These are phyloP conservation scores for Mythimna ferrago DNA, from an alignment of 2,888 invertebrate species.

Conservation along the genomic window DNA sequence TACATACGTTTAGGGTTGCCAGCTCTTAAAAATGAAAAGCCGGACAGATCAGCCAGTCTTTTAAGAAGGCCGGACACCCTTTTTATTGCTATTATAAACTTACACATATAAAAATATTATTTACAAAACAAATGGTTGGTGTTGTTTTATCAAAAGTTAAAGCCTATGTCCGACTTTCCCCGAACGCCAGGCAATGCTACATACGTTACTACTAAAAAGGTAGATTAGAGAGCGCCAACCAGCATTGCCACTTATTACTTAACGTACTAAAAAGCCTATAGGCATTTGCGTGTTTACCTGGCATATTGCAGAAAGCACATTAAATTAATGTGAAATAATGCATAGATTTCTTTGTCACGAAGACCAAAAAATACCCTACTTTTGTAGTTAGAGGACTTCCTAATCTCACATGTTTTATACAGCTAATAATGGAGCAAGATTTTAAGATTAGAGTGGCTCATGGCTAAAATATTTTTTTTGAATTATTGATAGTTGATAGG, in stretches of 20 bases:
- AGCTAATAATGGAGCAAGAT: too few relatives aligned
- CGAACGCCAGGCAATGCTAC: too few relatives aligned
- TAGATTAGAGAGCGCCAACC: neutral
- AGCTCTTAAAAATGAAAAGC: too few relatives aligned
- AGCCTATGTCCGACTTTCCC: too few relatives aligned
- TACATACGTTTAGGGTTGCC: neutral
- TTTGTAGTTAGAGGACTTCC: neutral
- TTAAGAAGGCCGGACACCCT: too few relatives aligned
- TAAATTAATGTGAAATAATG: neutral
- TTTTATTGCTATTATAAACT: too few relatives aligned
- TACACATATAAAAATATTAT: too few relatives aligned
- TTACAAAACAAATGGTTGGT: too few relatives aligned
- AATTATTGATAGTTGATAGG: too few relatives aligned
- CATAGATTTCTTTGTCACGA: conserved; percentile 7
- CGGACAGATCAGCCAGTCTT: too few relatives aligned
- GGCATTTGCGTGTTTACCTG: conserved; percentile 22
- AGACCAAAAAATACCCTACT: neutral
- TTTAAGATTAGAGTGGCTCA: neutral
- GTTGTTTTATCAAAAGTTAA: too few relatives aligned
- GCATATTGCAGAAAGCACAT: neutral
- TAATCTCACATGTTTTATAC: neutral
- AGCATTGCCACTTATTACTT: neutral
- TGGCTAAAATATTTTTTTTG: neutral
- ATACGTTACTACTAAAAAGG: neutral
- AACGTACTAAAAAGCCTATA: neutral